phyloP scores from a whole-genome alignment of 2,797 vertebrate genomes.

The Diplodus sargus region DNA sequence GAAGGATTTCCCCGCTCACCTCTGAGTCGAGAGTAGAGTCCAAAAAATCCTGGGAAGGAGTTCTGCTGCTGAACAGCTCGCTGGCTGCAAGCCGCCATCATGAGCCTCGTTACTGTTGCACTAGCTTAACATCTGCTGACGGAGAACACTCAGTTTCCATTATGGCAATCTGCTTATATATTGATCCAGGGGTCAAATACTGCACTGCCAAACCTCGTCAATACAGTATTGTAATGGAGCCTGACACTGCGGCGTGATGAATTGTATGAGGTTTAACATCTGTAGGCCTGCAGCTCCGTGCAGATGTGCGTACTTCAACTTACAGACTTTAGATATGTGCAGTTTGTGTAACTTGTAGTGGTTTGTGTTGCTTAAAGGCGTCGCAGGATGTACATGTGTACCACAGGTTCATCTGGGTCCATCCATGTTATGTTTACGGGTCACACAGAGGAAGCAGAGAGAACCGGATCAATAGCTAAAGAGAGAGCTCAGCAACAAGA shows the following conservation, averaged over 20 bases:
- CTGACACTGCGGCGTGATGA: not conserved
- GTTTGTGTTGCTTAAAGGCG: not conserved
- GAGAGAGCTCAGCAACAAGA: constrained; percentile 4
- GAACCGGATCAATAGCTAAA: constrained; percentile 30
- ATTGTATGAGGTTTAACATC: constrained; percentile 14
- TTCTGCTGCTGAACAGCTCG: constrained; percentile 27
- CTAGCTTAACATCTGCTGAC: constrained; percentile 58
- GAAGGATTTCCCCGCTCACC: constrained; percentile 21
- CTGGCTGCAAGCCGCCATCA: constrained; percentile 46
- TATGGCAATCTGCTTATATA: constrained; percentile 48
- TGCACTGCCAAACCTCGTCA: constrained; percentile 38
- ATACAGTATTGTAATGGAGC: not conserved
- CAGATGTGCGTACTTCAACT: not conserved
- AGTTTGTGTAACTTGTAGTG: not conserved
- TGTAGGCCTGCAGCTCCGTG: not conserved
- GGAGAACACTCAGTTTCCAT: constrained; percentile 40
- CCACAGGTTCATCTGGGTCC: not conserved
- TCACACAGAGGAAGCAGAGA: not conserved
- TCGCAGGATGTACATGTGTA: not conserved
- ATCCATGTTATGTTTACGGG: not conserved
- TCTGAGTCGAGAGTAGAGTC: not conserved
- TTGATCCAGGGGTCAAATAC: constrained; percentile 42
- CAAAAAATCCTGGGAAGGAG: constrained; percentile 2
- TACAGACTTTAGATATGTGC: not conserved
- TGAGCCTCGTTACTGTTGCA: constrained; percentile 40